Evolutionary conservation across 2,888 invertebrate genomes (phyloP), one percentile per base, ranked within the genome.

Genomic region (Eupithecia centaureata): DNA sequence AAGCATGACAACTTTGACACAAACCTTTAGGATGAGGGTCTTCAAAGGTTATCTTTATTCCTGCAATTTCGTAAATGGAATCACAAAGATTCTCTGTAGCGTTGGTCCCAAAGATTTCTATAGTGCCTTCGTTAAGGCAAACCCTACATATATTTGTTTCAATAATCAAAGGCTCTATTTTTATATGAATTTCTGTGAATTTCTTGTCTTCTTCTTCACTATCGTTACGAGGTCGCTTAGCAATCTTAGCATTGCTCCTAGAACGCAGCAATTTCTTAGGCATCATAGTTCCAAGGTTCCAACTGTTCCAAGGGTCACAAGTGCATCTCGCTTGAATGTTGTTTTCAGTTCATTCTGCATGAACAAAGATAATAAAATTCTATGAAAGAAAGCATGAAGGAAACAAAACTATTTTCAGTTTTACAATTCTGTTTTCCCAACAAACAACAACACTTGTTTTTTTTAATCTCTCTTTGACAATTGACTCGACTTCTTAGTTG

Each of bases 11-110:
- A 0, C 84, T 67, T 10, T 81, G 74, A 70, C 93, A 93, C 28
- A 93, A 70, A 65, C 78, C 84, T 78, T 92, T 91, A 0, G 92
- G 90, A 71, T 84, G 84, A 0, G 77, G 69, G 72, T 92, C 92
- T 59, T 86, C 82, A 35, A 64, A 51, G 12, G 72, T 78, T 0
- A 91, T 74, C 61, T 85, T 80, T 67, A 92, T 82, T 13, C 82
- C 88, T 27, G 81, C 86, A 62, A 92, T 84, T 25, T 63, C 74
- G 22, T 71, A 78, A 30, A 92, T 65, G 0, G 80, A 82, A 58
- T 85, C 82, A 1, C 87, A 76, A 47, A 90, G 71, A 47, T 47
- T 47, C 62, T 82, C 78, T 1, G 62, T 51, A 1, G 62, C 56
- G 5, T 77, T 72, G 12, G 76, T 75, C 2, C 84, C 85, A 61